Evolutionary conservation across 2,888 invertebrate genomes (phyloP).

Genomic region (Parnassius smintheus): DNA sequence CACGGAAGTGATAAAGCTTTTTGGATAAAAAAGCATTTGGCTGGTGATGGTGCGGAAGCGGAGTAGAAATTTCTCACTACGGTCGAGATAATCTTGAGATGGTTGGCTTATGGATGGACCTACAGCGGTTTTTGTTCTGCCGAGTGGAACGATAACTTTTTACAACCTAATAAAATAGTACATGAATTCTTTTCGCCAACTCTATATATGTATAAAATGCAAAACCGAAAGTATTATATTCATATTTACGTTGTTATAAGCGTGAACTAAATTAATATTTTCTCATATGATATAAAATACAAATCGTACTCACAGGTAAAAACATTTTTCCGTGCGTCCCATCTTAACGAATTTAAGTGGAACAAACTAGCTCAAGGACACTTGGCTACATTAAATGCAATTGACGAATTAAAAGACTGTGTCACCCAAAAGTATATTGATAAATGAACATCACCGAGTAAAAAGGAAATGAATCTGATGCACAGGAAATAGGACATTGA

Average conservation of each 20-base stretch:
- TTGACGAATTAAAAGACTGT: slow-evolving; percentile 58
- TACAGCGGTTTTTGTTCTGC: slow-evolving; percentile 41
- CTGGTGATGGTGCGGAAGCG: slow-evolving; percentile 74
- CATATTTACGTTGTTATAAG: too few relatives aligned
- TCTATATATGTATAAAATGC: background rate
- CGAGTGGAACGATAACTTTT: slow-evolving; percentile 59
- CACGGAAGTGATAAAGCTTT: slow-evolving; percentile 80
- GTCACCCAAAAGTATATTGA: slow-evolving; percentile 62
- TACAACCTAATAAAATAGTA: slow-evolving; percentile 32
- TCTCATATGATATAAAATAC: too few relatives aligned
- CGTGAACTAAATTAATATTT: too few relatives aligned
- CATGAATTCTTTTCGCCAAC: slow-evolving; percentile 34
- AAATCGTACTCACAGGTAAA: too few relatives aligned
- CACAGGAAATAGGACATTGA: slow-evolving; percentile 78
- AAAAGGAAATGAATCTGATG: slow-evolving; percentile 78
- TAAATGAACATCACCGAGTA: slow-evolving; percentile 69
- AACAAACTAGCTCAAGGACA: slow-evolving; percentile 41
- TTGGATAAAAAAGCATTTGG: slow-evolving; percentile 77
- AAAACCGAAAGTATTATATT: too few relatives aligned
- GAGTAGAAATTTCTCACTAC: slow-evolving; percentile 62
- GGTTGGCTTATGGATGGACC: slow-evolving; percentile 34
- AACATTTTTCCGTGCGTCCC: too few relatives aligned
- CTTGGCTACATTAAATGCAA: slow-evolving; percentile 58
- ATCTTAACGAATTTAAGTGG: slow-evolving; percentile 13
- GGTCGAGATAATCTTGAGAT: slow-evolving; percentile 62